These are phyloP conservation scores for Kryphioiulus occultus DNA, from an alignment of 2,888 invertebrate genomes.

Conservation along the genomic window DNA sequence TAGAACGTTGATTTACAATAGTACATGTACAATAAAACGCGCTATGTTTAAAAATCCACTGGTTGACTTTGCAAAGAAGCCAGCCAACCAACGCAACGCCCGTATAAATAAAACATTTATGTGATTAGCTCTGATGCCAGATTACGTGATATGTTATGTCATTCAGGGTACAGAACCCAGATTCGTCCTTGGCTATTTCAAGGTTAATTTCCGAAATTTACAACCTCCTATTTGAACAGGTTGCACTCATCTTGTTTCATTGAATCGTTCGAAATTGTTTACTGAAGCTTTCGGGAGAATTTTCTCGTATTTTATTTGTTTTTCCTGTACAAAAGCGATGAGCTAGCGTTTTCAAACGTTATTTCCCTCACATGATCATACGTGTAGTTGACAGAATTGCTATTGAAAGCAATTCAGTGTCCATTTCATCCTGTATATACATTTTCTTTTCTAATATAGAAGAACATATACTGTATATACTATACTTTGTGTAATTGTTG, in stretches of 20 bases:
- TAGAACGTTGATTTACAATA: too few relatives aligned
- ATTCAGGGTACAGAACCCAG: not conserved
- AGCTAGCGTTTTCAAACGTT: not conserved
- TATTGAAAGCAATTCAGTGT: not conserved
- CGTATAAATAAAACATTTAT: too few relatives aligned
- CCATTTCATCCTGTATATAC: conserved; percentile 1
- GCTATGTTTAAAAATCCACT: too few relatives aligned
- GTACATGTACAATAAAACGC: too few relatives aligned
- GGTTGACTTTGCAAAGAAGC: too few relatives aligned
- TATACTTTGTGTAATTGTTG: not conserved
- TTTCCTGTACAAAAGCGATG: not conserved
- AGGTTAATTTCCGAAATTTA: not conserved
- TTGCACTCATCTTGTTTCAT: not conserved
- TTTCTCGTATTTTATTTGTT: not conserved
- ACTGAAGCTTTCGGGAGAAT: not conserved
- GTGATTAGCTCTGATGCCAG: not conserved
- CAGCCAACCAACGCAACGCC: too few relatives aligned
- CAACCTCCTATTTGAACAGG: not conserved
- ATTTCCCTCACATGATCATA: not conserved
- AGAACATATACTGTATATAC: too few relatives aligned
- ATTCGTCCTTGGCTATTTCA: not conserved
- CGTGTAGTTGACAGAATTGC: not conserved
- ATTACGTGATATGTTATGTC: not conserved
- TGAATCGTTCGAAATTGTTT: not conserved
- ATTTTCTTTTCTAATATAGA: not conserved